phyloP scores from a whole-genome alignment of 1,140 invertebrate genomes.

The Drosophila kohkoa region DNA sequence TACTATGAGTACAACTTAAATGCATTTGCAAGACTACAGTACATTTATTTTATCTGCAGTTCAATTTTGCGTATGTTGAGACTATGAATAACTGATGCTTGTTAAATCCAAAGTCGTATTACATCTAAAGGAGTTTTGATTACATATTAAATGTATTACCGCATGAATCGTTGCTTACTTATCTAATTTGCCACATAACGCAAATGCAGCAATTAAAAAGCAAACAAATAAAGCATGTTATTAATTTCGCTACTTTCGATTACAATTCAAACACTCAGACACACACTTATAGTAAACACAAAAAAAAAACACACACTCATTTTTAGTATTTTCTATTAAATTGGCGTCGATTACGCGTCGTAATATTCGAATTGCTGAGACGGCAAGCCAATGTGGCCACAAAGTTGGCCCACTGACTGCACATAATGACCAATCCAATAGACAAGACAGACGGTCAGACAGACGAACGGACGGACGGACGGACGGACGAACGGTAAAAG shows the following conservation, averaged over 20 bases:
- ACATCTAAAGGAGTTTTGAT: slow-evolving; percentile 14
- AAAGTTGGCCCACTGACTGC: slow-evolving; percentile 76
- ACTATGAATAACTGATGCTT: too few species aligned
- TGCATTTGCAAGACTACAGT: too few species aligned
- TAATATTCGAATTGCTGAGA: slow-evolving; percentile 55
- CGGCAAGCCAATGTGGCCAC: slow-evolving; percentile 50
- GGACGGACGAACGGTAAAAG: slow-evolving; percentile 21
- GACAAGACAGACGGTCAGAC: background rate
- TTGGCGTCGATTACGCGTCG: slow-evolving; percentile 75
- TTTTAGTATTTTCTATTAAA: slow-evolving; percentile 73
- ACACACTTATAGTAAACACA: background rate
- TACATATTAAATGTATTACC: slow-evolving; percentile 49
- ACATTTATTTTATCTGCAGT: too few species aligned
- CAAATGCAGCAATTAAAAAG: slow-evolving; percentile 62
- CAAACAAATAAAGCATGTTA: slow-evolving; percentile 50
- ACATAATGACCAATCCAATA: slow-evolving; percentile 64
- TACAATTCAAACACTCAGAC: slow-evolving; percentile 64
- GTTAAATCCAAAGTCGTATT: background rate
- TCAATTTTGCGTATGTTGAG: too few species aligned
- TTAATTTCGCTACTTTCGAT: slow-evolving; percentile 67
- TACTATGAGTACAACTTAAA: too few species aligned
- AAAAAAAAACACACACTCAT: slow-evolving; percentile 23
- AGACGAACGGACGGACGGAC: too few species aligned
- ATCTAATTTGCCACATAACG: slow-evolving; percentile 64
- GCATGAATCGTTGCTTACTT: slow-evolving; percentile 47